Base-by-base conservation (phyloP, 1,140 invertebrate genomes). In the Lanistes nyassanus region DNA sequence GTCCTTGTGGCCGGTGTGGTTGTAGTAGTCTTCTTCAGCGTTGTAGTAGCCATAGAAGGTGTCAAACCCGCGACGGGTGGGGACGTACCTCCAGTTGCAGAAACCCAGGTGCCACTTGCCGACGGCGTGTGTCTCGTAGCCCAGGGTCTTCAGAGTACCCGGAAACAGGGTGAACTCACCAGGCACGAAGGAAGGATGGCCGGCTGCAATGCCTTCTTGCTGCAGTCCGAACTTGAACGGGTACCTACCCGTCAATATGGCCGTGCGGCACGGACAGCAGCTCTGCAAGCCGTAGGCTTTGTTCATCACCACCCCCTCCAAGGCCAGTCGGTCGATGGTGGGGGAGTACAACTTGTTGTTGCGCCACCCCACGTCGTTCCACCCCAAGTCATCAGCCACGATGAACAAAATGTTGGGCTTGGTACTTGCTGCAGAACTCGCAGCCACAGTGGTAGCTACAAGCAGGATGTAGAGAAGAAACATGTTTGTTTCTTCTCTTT, bases 1-100 rank as follows among this genome's bases (percentile, higher is more conserved):
- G 36, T 36, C 29, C n/a, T 31, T 26, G n/a, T 65, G 21, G 62
- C 19, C 21, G 29, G 58, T 53, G 65, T 76, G 69, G 26, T 71
- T 80, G 39, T 81, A 86, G 68, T 86, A 81, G 60, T 84, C 80
- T 71, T 86, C 80, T 16, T 79, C 81, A 9, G 88, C 89, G n/a
- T 81, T 83, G 77, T 90, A 91, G 78, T 87, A 91, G 0, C 91
- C 91, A 67, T 88, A 84, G 75, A 91, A 91, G 19, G 88, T 83
- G 74, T 91, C 89, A 79, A 91, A 91, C 29, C 91, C 91, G 56
- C 91, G 77, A 36, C 81, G 81, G 9, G 88, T 88, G 21, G 91
- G 91, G 7, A 90, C 88, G 74, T 89, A 91, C 34, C 86, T 85
- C 76, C 84, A 81, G 60, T 88, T 87, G 76, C 91, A 91, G 71